Base-by-base conservation (phyloP, 2,888 invertebrate genomes). In the Ornithoptera alexandrae region DNA sequence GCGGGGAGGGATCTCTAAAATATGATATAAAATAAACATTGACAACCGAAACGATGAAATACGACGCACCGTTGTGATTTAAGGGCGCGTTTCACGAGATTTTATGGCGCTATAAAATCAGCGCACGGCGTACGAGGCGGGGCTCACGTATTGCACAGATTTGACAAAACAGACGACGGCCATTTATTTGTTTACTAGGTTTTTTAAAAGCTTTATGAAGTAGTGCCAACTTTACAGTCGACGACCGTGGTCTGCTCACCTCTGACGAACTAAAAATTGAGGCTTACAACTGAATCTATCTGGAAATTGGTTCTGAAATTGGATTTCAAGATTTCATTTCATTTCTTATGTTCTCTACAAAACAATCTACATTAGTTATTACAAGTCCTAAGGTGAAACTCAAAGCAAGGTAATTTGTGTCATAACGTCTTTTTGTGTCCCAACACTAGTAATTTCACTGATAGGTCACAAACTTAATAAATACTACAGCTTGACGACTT, bases 21-120 rank as follows among this genome's bases (percentile, higher is more conserved):
- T 92, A 92, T 92, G 91, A 92, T 90, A 92, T 92, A 92, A 92
- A 92, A 92, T 92, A 92, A 92, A 92, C 90, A 92, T 92, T 91
- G 92, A 92, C 92, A 92, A 89, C 87, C 91, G 84, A 86, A 92
- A 92, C 92, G 91, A 91, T 92, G 92, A 92, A 91, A 91, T 91
- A 92, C 89, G 92, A 87, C 87, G 88, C 82, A 85, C 82, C 85
- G 86, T 81, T 87, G 90, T 92, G 92, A 92, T 92, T 91, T 92
- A 92, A 90, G 91, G 90, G 89, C 87, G 88, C 85, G 87, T 88
- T 90, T 88, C 92, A 89, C 88, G 87, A 87, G 89, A 91, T 92
- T 92, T 92, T 92, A 92, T 90, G 86, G 84, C 86, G 88, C 90
- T 87, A 91, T 91, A 92, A 92, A 92, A 92, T 91, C 90, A 88